phyloP scores from a whole-genome alignment of 2,113 vertebrate species.

The Platysteira castanea region DNA sequence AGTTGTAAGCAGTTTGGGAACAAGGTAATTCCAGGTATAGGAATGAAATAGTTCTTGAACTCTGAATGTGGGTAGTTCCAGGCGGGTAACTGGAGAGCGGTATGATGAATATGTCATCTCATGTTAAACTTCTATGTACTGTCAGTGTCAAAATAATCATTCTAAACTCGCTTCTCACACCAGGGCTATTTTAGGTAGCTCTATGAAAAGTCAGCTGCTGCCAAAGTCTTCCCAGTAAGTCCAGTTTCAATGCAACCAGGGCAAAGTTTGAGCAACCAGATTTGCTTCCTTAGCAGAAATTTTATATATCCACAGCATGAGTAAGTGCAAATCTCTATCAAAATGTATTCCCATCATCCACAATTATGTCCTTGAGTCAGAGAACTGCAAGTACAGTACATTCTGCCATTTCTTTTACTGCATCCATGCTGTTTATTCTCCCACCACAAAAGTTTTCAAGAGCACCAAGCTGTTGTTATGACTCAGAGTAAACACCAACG shows the following conservation, averaged over 20 bases:
- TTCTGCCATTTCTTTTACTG: constrained; percentile 53
- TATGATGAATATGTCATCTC: neutral
- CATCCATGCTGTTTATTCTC: constrained; percentile 61
- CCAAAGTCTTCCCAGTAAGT: neutral
- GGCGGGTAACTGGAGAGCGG: neutral
- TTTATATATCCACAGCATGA: neutral
- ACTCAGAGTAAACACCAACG: constrained; percentile 69
- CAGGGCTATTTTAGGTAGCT: neutral
- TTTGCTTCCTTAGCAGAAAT: constrained; percentile 32
- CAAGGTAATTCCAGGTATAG: neutral
- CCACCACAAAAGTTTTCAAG: constrained; percentile 60
- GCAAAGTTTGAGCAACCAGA: neutral
- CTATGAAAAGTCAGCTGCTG: neutral
- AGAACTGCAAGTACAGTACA: constrained; percentile 59
- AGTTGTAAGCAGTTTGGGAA: neutral
- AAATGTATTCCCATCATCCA: constrained; percentile 28
- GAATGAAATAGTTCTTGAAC: neutral
- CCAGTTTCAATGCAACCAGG: neutral
- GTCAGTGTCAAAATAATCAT: neutral
- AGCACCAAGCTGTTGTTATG: constrained; percentile 71
- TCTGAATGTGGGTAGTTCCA: neutral
- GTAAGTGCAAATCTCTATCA: neutral
- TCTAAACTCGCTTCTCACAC: neutral
- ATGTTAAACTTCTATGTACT: neutral
- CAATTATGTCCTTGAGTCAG: constrained; percentile 42